Base-by-base conservation (phyloP, 2,113 vertebrate species). In the Gymnobelideus leadbeateri region DNA sequence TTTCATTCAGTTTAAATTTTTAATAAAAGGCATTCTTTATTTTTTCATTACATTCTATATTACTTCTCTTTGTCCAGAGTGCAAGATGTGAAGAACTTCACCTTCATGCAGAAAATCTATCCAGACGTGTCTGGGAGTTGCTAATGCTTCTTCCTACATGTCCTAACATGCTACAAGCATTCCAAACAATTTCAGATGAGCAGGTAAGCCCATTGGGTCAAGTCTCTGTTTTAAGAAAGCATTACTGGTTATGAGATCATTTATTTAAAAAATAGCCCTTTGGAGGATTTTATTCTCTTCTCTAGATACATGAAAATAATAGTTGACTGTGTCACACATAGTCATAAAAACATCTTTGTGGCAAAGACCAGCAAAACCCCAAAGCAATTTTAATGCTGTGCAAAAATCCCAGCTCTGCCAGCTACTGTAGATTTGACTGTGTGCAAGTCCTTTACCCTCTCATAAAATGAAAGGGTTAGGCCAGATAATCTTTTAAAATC, bases 151-250 rank as follows among this genome's bases (percentile, higher is more conserved):
- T 99, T 91, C 99, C 99, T 91, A 99, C 99, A 0, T 99, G 99
- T 98, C 99, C 99, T 97, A 99, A 99, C 98, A 99, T 99, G 99
- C 98, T 99, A 95, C 99, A 99, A 98, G 99, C 99, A 94, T 99
- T 99, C 98, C 99, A 99, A 98, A 99, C 99, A 98, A 99, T 99
- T 98, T 99, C 99, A 0, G 99, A 99, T 92, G 99, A 99, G 93
- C 98, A 99, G 98, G 99, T 99, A 54, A 98, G 98, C 97, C 68
- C 57, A 91, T 8, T 84, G 7, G 51, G 37, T 89, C 43, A 51
- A 31, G 19, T 10, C 24, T 10, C 6, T 46, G 7, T 16, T 89
- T 43, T 51, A 14, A 77, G 92, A 51, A 28, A 37, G 19, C 28
- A 50, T 92, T 61, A 31, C 28, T 31, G 1, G 11, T 84, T 8